Conservation (phyloP, 92 coral and sea anemone species). For the Nematostella vectensis region DNA sequence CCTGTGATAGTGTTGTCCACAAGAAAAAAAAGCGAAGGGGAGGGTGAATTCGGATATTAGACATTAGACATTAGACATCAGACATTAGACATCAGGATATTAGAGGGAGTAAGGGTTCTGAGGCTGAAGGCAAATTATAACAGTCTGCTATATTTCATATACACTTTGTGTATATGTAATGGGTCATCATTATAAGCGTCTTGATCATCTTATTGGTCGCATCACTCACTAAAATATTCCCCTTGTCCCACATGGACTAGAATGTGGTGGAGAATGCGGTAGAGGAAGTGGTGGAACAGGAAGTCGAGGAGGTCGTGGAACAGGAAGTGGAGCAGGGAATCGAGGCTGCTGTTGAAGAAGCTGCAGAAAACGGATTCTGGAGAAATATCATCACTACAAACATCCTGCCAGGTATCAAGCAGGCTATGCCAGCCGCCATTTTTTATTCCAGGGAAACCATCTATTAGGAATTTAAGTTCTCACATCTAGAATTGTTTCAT, state of each 20-base stretch:
- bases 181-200: too few species aligned
- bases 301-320: slow-evolving; percentile 2
- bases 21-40: too few species aligned
- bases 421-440: background rate
- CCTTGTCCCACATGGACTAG: too few species aligned
- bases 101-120: too few species aligned
- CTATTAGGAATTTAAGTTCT: too few species aligned
- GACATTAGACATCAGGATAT: too few species aligned
- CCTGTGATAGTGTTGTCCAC: too few species aligned
- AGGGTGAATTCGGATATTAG: too few species aligned
- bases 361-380: slow-evolving; percentile 18
- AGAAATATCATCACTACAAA: slow-evolving; percentile 3
- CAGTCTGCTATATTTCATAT: background rate
- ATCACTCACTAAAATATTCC: background rate
- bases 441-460: too few species aligned
- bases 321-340: slow-evolving; percentile 11
- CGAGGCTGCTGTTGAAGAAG: slow-evolving; percentile 14
- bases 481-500: too few species aligned
- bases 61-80: too few species aligned
- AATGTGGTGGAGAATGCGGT: background rate
- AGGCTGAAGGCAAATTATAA: background rate
- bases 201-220: background rate
- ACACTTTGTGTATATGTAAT: too few species aligned
- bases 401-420: slow-evolving; percentile 6
- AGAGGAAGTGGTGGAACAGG: slow-evolving; percentile 2